Evolutionary conservation across 2,797 vertebrate species (phyloP).

Genomic region (Carduelis carduelis): DNA sequence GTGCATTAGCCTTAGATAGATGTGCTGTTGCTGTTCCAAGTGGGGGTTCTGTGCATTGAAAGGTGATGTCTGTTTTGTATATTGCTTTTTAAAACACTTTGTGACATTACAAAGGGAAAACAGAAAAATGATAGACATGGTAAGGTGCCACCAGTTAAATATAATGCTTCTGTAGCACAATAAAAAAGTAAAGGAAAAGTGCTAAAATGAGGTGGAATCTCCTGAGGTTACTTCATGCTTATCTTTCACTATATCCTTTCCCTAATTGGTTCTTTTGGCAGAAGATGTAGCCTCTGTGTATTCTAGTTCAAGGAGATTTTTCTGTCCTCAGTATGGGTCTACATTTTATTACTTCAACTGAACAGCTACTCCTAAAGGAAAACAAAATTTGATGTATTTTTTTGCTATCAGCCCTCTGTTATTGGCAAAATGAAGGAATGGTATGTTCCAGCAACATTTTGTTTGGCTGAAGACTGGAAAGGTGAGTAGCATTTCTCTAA

Average conservation of each 20-base stretch:
- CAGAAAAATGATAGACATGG: neutral
- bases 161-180: neutral
- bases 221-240: neutral
- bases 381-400: neutral
- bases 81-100: neutral
- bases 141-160: neutral
- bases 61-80: neutral
- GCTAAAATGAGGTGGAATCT: neutral
- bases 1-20: neutral
- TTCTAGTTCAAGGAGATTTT: conserved; percentile 6
- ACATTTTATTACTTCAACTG: neutral
- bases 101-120: neutral
- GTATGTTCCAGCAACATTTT: neutral
- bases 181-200: neutral
- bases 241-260: neutral
- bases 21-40: neutral
- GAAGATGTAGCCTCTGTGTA: neutral
- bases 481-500: neutral
- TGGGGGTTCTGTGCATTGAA: neutral
- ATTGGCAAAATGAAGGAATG: neutral
- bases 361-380: neutral
- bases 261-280: conserved; percentile 13
- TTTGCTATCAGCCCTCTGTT: neutral
- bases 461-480: neutral
- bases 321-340: neutral